Evolutionary conservation across 2,888 invertebrate genomes (phyloP), one percentile per base, ranked within the genome.

Genomic region (Atrina japonica): DNA sequence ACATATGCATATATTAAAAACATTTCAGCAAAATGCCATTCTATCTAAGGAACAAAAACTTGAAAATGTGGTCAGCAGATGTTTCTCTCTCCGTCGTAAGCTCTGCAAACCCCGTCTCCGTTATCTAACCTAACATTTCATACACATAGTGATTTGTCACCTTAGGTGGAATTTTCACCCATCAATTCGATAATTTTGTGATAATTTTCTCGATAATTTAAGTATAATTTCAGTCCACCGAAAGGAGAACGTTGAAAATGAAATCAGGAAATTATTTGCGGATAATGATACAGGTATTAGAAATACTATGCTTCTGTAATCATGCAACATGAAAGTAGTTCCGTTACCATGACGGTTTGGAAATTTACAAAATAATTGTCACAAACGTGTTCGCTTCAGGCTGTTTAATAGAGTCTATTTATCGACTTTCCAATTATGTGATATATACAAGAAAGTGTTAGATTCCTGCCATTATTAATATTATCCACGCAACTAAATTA

Each of bases 141-240:
- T n/a, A n/a, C n/a, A n/a, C n/a, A n/a, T n/a, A n/a, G n/a, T n/a
- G n/a, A n/a, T n/a, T n/a, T n/a, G n/a, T n/a, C n/a, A n/a, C n/a
- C n/a, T n/a, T n/a, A n/a, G n/a, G n/a, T n/a, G n/a, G n/a, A n/a
- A n/a, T 60, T 60, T n/a, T 29, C 23, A 25, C 25, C 45, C 40
- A 29, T 43, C 30, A 60, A 45, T 60, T 70, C 71, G 53, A 71
- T 66, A 63, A 55, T 55, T 65, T 60, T 61, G 40, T 41, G 60
- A 66, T 71, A 71, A 61, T 71, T 56, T 61, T 56, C 58, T n/a
- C 53, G 47, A 66, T 71, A 71, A 71, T 71, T 63, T 66, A 40
- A 43, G 56, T 66, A 66, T 61, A 61, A n/a, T 71, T 71, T 63
- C 71, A 49, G 23, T 61, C 47, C 45, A 61, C 66, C 63, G 56